Evolutionary conservation across 2,113 vertebrate species (phyloP), one percentile per base, ranked within the genome.

Genomic region (Sus scrofa): DNA sequence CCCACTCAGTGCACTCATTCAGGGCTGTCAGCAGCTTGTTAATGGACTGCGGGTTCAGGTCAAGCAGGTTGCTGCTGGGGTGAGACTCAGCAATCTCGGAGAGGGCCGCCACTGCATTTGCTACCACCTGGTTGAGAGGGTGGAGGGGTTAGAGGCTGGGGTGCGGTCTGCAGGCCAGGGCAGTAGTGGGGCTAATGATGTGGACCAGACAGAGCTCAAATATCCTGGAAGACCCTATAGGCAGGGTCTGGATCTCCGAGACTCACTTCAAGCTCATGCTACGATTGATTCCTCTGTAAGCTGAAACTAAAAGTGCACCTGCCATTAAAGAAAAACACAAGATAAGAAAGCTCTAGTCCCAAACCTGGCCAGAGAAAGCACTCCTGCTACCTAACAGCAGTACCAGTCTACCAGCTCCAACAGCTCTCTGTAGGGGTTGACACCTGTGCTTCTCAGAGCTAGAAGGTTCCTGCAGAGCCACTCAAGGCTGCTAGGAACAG

Each of bases 1-100:
- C 99, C 99, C 99, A 99, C 98, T 99, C 99, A 0, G 99, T 99
- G 93, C 99, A 99, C 97, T 99, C 99, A 0, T 99, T 99, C 84
- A 99, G 98, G 97, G 99, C 99, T 0, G 99, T 99, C 90, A 99
- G 98, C 93, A 99, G 98, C 98, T 99, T 99, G 98, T 99, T 99
- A 98, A 99, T 99, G 92, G 99, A 99, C 98, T 99, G 99, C 13
- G 99, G 99, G 96, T 99, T 99, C 97, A 99, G 98, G 98, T 99
- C 99, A 87, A 99, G 98, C 26, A 99, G 99, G 97, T 99, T 99
- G 96, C 99, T 99, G 98, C 99, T 99, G 1, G 99, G 99, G 92
- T 99, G 99, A 50, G 99, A 99, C 98, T 99, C 99, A 0, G 99
- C 99, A 0, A 99, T 99, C 97, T 99, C 99, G 0, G 99, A 99